phyloP scores from a whole-genome alignment of 2,797 vertebrate genomes.

The Liparis tanakae region DNA sequence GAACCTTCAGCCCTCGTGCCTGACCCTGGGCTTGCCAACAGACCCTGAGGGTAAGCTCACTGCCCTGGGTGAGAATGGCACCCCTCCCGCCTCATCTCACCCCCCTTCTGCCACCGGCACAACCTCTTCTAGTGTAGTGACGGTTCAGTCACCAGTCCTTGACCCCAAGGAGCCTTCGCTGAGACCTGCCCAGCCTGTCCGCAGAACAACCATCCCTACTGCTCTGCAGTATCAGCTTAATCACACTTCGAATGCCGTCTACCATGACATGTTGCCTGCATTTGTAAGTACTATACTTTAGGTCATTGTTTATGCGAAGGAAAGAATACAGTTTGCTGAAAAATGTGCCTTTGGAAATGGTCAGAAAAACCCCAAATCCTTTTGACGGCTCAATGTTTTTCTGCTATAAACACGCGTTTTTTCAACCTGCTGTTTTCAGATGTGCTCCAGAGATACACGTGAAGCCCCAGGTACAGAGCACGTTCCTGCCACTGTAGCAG shows the following conservation, averaged over 20 bases:
- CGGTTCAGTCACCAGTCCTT: slow-evolving; percentile 75
- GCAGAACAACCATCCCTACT: slow-evolving; percentile 86
- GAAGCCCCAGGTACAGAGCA: slow-evolving; percentile 86
- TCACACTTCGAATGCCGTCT: slow-evolving; percentile 93
- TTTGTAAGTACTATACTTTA: slow-evolving; percentile 87
- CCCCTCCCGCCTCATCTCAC: slow-evolving; percentile 73
- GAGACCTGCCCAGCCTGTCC: slow-evolving; percentile 90
- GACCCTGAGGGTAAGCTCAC: slow-evolving; percentile 83
- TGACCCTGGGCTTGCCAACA: slow-evolving; percentile 75
- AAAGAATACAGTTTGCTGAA: background rate
- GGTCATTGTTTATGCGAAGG: background rate
- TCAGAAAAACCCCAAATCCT: background rate
- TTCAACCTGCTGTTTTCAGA: slow-evolving; percentile 78
- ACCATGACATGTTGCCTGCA: slow-evolving; percentile 99
- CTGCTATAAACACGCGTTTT: background rate
- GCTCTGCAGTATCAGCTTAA: slow-evolving; percentile 91
- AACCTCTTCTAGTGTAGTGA: slow-evolving; percentile 75
- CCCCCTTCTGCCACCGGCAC: slow-evolving; percentile 85
- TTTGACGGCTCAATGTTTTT: background rate
- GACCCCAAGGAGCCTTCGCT: slow-evolving; percentile 92
- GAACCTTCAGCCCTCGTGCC: slow-evolving; percentile 88
- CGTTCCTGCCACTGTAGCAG: slow-evolving; percentile 79
- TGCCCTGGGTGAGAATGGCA: slow-evolving; percentile 75
- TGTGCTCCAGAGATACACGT: slow-evolving; percentile 93
- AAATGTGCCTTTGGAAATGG: background rate